Evolutionary conservation across 2,888 invertebrate species (phyloP), one percentile per base, ranked within the genome.

Genomic region (Tinea pellionella): DNA sequence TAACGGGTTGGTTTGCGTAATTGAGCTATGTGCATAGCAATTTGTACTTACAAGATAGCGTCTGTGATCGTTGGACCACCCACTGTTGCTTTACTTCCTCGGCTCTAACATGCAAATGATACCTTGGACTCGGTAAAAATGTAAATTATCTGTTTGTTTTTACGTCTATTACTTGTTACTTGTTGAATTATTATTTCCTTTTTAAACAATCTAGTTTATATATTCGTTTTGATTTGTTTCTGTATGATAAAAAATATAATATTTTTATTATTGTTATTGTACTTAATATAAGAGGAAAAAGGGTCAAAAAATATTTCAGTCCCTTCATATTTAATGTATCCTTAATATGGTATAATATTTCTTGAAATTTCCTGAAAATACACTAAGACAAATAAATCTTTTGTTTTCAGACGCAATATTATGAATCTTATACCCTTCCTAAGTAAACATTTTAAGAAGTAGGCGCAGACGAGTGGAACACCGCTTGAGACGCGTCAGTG

Each of bases 31-130:
- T 69, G 69, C 70, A 73, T 71, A 74, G 72, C 73, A 75, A 77
- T 78, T 79, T 78, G 74, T 75, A 68, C 70, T 67, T 69, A 29
- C 68, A 68, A 70, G 71, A 73, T 72, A 70, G 64, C 32, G 41
- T 61, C 64, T 65, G 24, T 18, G 65, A 68, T 64, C 63, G 62
- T 63, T 64, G 65, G 77, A 78, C 80, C 78, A 80, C 78, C 78
- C 76, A 74, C 68, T 66, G 62, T 57, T 53, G 53, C 53, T 24
- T 53, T 32, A 16, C 55, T 13, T 55, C 55, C 32, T 7, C 13
- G 57, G 15, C 11, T 55, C 29, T 57, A 13, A 57, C 7, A 57
- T 57, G 16, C 15, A 57, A 57, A 57, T 57, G 30, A 57, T 13
- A 13, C 24, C 32, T 32, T 57, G 19, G 18, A 47, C 12, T 47